These are phyloP conservation scores for Mormyrus proboscirostris DNA, from an alignment of 2,797 vertebrate species.

Conservation along the genomic window DNA sequence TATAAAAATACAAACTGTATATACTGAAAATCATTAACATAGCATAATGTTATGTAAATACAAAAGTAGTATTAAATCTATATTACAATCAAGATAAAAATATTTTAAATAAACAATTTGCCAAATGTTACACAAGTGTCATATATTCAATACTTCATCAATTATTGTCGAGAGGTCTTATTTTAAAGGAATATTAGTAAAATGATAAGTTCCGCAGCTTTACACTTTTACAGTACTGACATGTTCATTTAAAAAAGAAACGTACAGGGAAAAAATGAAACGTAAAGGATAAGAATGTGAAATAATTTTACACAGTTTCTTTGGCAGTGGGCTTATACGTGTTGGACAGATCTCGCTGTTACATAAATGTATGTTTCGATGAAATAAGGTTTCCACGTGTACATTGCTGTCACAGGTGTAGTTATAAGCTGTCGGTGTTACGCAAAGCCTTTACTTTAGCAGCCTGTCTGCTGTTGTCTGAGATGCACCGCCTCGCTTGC, in stretches of 20 bases:
- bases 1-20: background rate
- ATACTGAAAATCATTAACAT: slow-evolving; percentile 8
- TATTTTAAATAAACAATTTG: background rate
- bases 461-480: background rate
- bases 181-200: background rate
- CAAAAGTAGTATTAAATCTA: background rate
- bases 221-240: background rate
- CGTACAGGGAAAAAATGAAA: background rate
- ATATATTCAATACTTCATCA: background rate
- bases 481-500: background rate
- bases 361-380: background rate
- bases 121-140: background rate
- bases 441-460: background rate
- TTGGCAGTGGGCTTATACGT: background rate
- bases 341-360: background rate
- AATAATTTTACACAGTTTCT: background rate
- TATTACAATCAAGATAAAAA: background rate
- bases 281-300: background rate
- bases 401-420: background rate
- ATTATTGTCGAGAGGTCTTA: background rate
- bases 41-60: slow-evolving; percentile 6
- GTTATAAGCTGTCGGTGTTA: background rate
- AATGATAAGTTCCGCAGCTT: background rate
- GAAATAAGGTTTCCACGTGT: background rate
- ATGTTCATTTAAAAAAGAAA: background rate